phyloP scores from a whole-genome alignment of 2,797 vertebrate species.

The Poeciliopsis paucimaculata region DNA sequence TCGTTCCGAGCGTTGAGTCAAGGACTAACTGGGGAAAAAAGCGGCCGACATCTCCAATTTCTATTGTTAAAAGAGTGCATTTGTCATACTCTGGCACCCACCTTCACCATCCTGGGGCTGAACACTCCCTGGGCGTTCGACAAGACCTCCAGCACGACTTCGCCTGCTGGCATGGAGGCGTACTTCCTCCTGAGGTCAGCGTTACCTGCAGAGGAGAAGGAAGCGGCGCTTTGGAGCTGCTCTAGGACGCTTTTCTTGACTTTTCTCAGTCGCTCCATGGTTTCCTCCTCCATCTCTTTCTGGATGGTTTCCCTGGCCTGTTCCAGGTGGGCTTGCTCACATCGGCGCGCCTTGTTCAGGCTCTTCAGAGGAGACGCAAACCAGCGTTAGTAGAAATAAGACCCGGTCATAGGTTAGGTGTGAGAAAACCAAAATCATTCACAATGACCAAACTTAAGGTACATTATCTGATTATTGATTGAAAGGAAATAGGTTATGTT shows the following conservation, averaged over 20 bases:
- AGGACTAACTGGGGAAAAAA: background rate
- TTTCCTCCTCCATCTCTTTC: slow-evolving; percentile 81
- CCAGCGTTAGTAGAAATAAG: background rate
- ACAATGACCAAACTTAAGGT: background rate
- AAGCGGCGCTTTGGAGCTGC: slow-evolving; percentile 48
- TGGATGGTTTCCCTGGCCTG: slow-evolving; percentile 71
- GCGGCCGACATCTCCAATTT: background rate
- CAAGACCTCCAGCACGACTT: slow-evolving; percentile 77
- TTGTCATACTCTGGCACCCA: slow-evolving; percentile 33
- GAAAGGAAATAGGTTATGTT: background rate
- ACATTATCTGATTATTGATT: background rate
- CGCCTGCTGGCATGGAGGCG: slow-evolving; percentile 60
- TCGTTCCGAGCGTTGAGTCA: background rate
- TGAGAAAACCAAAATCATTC: background rate
- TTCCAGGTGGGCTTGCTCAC: slow-evolving; percentile 62
- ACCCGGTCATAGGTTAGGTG: background rate
- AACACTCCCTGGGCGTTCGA: slow-evolving; percentile 72
- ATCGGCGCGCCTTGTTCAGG: slow-evolving; percentile 58
- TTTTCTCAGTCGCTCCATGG: slow-evolving; percentile 69
- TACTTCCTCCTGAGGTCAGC: slow-evolving; percentile 79
- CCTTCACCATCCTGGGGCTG: slow-evolving; percentile 73
- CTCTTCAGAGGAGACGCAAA: slow-evolving; percentile 57
- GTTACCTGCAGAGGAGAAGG: slow-evolving; percentile 60
- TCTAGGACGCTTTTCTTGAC: slow-evolving; percentile 78
- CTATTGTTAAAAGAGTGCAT: background rate